Evolutionary conservation across 1,140 invertebrate species (phyloP).

Genomic region (Medauroidea extradentata): DNA sequence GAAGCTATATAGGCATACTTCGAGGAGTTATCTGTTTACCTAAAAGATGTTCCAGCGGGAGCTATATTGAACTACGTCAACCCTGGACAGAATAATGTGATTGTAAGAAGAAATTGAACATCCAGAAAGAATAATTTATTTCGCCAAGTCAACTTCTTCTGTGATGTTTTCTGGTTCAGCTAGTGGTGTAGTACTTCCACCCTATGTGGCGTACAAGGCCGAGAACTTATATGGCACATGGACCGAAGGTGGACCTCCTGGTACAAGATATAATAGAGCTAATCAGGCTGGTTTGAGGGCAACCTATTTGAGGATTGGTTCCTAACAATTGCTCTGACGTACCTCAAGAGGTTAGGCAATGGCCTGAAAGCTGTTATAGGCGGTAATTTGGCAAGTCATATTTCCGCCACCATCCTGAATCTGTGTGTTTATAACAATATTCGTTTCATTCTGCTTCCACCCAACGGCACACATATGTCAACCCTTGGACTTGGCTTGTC

Average conservation of each 20-base stretch:
- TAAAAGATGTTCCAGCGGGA: too few species aligned
- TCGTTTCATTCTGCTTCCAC: too few species aligned
- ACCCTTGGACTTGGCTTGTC: too few species aligned
- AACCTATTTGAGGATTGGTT: conserved; percentile 33
- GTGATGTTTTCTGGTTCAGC: conserved; percentile 36
- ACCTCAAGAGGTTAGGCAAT: background rate
- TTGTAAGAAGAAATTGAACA: conserved; percentile 35
- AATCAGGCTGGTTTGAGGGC: conserved; percentile 36
- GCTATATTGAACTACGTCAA: conserved; percentile 13
- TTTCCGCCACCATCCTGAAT: too few species aligned
- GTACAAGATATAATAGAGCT: conserved; percentile 29
- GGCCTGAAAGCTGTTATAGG: too few species aligned
- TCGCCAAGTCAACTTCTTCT: conserved; percentile 1
- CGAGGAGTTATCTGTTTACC: too few species aligned
- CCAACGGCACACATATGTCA: too few species aligned
- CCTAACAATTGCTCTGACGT: background rate
- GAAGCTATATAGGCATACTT: too few species aligned
- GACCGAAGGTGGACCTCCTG: conserved; percentile 30
- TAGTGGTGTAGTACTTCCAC: conserved; percentile 29
- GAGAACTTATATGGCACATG: conserved; percentile 31
- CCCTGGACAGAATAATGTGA: conserved; percentile 35
- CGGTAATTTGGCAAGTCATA: too few species aligned
- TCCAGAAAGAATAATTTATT: conserved; percentile 32
- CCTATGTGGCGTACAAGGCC: conserved; percentile 39
- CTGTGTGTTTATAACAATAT: background rate